Percentiles rank a stretch among this genome's conserved stretches.
phyloP scores from a whole-genome alignment of 2,113 vertebrate genomes.

The Campylorhamphus procurvoides region DNA sequence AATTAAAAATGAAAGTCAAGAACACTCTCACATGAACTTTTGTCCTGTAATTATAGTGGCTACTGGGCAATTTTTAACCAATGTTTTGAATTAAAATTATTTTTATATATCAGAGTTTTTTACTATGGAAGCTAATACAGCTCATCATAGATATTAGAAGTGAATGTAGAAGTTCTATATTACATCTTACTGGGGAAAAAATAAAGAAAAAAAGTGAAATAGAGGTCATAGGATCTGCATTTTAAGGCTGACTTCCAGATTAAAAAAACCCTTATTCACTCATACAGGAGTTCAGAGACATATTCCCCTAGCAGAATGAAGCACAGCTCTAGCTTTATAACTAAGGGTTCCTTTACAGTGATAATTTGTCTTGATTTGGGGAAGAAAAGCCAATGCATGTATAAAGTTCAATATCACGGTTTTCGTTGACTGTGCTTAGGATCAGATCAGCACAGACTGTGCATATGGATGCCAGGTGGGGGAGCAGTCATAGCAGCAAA shows the following conservation, averaged over 20 bases:
- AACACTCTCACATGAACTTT: background rate
- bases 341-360: background rate
- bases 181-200: background rate
- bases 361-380: background rate
- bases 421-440: background rate
- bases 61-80: background rate
- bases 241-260: background rate
- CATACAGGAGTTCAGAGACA: background rate
- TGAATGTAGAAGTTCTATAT: background rate
- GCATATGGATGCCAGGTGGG: background rate
- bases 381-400: background rate
- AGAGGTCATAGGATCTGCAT: background rate
- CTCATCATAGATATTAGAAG: background rate
- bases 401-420: fast-evolving
- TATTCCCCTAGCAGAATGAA: background rate
- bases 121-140: background rate
- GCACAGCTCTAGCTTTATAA: background rate
- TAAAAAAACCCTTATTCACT: background rate
- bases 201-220: background rate
- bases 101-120: background rate
- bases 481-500: background rate
- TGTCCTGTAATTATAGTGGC: background rate
- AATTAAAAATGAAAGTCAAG: background rate
- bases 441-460: background rate
- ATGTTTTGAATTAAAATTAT: background rate